Percentiles rank a stretch among this genome's conserved stretches.
These are phyloP conservation scores for Melanocharis versteri DNA, from an alignment of 2,113 vertebrate genomes.

Conservation along the genomic window DNA sequence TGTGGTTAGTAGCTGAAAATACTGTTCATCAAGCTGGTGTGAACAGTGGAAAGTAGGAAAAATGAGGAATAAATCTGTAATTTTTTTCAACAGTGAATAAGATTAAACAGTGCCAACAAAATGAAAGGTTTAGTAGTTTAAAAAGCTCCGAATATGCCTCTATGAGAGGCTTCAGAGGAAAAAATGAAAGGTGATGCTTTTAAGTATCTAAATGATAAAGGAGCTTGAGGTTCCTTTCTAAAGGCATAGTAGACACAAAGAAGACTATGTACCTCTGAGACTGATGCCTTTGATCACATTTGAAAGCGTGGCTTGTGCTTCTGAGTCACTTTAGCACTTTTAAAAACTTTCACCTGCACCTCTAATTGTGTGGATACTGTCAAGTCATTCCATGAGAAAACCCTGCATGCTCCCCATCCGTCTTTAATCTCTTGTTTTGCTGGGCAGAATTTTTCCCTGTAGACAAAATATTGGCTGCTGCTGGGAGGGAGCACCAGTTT, in stretches of 20 bases:
- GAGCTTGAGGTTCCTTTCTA: background rate
- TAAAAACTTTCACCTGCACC: conserved; percentile 1
- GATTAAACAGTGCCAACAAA: conserved; percentile 1
- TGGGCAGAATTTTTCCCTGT: conserved; percentile 11
- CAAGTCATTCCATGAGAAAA: conserved; percentile 37
- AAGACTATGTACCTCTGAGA: background rate
- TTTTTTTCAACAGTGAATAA: background rate
- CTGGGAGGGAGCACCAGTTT: background rate
- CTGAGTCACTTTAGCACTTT: conserved; percentile 5
- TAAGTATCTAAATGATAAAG: background rate
- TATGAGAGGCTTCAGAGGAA: background rate
- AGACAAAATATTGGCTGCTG: background rate
- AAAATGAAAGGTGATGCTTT: conserved; percentile 4
- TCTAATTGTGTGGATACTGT: background rate
- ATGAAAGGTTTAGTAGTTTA: background rate
- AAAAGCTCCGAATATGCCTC: background rate
- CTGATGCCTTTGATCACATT: background rate
- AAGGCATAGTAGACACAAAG: background rate
- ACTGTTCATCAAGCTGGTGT: background rate
- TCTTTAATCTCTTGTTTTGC: conserved; percentile 33
- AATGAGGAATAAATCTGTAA: background rate
- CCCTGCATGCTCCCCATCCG: background rate
- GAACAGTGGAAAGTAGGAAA: background rate
- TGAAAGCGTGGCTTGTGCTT: conserved; percentile 15
- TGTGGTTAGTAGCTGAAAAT: background rate